Evolutionary conservation across 2,888 invertebrate genomes (phyloP).

Genomic region (Anthophora plumipes): DNA sequence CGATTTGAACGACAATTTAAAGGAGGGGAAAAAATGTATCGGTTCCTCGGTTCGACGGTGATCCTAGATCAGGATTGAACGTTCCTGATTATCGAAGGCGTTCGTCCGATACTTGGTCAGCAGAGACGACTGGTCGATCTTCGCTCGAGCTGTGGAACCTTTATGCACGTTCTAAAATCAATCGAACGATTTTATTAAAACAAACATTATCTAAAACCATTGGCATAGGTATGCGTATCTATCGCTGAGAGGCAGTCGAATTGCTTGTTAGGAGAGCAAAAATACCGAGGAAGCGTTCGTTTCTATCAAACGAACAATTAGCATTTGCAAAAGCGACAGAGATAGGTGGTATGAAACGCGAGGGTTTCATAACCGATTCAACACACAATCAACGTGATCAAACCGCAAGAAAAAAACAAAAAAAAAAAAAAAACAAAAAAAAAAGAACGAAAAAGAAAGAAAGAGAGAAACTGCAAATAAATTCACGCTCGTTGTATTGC

Average conservation of each 20-base stretch:
- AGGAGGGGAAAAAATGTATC: background rate
- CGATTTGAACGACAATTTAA: constrained; percentile 32
- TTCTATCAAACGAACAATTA: constrained; percentile 27
- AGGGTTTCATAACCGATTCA: background rate
- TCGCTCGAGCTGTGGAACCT: constrained; percentile 67
- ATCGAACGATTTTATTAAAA: background rate
- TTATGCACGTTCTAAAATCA: constrained; percentile 68
- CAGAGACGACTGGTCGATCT: constrained; percentile 69
- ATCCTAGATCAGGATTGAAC: background rate
- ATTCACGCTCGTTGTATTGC: background rate
- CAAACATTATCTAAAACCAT: background rate
- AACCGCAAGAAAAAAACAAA: no score
- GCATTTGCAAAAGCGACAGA: constrained; percentile 1
- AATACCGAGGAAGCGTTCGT: background rate
- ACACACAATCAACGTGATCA: background rate
- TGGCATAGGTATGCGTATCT: no score
- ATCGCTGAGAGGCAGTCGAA: background rate
- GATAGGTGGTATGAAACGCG: background rate
- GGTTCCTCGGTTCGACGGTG: constrained; percentile 1
- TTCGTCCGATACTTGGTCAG: constrained; percentile 39
- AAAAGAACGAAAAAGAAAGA: no score
- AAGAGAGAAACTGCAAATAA: background rate
- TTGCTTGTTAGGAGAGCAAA: background rate
- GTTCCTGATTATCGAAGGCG: background rate
- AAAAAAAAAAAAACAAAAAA: no score